A percentile compares a stretch with the other conserved stretches of the same genome.
Evolutionary conservation across 2,797 vertebrate species (phyloP).

Genomic region (Pipistrellus kuhlii): DNA sequence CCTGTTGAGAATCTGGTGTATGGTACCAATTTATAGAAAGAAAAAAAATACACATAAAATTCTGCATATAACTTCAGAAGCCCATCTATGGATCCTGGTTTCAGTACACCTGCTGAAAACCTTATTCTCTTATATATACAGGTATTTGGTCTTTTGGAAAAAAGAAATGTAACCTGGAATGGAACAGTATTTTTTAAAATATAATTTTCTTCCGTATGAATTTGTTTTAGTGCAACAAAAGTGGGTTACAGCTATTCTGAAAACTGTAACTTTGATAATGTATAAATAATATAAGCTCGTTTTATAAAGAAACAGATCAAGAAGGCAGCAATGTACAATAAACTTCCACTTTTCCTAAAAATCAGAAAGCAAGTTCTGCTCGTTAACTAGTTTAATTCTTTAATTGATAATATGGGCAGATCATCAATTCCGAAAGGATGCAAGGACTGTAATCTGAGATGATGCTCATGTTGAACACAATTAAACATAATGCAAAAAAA

Average conservation of each 20-base stretch:
- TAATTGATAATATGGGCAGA: neutral
- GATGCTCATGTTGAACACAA: neutral
- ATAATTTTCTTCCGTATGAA: slow-evolving; percentile 37
- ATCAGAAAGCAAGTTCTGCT: slow-evolving; percentile 38
- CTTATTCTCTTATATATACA: neutral
- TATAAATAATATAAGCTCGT: neutral
- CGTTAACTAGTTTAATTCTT: neutral
- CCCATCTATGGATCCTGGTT: neutral
- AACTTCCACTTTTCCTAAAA: slow-evolving; percentile 18
- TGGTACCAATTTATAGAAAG: neutral
- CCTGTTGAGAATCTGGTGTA: neutral
- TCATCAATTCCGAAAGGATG: slow-evolving; percentile 1
- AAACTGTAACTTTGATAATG: neutral
- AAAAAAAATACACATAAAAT: neutral
- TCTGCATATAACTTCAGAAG: neutral
- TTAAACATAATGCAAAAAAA: neutral
- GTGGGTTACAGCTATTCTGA: neutral
- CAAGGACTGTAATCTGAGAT: neutral
- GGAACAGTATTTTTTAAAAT: slow-evolving; percentile 1
- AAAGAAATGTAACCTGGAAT: neutral
- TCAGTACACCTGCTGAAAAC: slow-evolving; percentile 6
- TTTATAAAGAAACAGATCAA: slow-evolving; percentile 49
- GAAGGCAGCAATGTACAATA: slow-evolving; percentile 18
- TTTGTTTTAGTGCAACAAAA: slow-evolving; percentile 1
- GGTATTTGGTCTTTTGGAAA: neutral